Evolutionary conservation across 2,888 invertebrate genomes (phyloP).

Genomic region (Oligia latruncula): DNA sequence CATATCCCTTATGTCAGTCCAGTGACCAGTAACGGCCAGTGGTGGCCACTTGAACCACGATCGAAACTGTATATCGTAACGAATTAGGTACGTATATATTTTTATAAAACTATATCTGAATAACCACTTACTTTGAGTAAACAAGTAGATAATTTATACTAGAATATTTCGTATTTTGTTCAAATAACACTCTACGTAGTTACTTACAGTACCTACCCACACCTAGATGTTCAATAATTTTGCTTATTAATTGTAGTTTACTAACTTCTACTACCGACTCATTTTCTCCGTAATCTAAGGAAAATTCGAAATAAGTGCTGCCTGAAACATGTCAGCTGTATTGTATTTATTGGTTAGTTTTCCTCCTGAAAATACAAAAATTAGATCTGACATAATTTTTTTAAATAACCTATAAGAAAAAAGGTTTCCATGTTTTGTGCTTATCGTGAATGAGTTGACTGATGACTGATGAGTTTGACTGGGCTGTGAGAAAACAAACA

Average conservation of each 20-base stretch:
- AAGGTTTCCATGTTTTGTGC: neutral
- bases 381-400: neutral
- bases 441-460: constrained; percentile 10
- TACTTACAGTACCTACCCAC: neutral
- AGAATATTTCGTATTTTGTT: constrained; percentile 1
- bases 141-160: neutral
- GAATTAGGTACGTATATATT: constrained; percentile 52
- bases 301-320: neutral
- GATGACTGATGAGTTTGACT: constrained; percentile 4
- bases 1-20: constrained; percentile 47
- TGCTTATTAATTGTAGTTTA: constrained; percentile 12
- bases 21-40: constrained; percentile 20
- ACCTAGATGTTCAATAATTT: constrained; percentile 4
- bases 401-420: neutral
- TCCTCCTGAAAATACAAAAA: neutral
- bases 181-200: neutral
- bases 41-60: constrained; percentile 6
- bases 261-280: neutral
- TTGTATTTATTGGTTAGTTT: constrained; percentile 6
- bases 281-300: neutral
- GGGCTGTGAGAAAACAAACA: constrained; percentile 37
- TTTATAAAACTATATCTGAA: constrained; percentile 56
- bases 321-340: neutral
- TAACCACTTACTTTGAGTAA: constrained; percentile 34
- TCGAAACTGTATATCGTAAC: constrained; percentile 42